phyloP scores from a whole-genome alignment of 2,113 vertebrate species.

The Sinocyclocheilus grahami region DNA sequence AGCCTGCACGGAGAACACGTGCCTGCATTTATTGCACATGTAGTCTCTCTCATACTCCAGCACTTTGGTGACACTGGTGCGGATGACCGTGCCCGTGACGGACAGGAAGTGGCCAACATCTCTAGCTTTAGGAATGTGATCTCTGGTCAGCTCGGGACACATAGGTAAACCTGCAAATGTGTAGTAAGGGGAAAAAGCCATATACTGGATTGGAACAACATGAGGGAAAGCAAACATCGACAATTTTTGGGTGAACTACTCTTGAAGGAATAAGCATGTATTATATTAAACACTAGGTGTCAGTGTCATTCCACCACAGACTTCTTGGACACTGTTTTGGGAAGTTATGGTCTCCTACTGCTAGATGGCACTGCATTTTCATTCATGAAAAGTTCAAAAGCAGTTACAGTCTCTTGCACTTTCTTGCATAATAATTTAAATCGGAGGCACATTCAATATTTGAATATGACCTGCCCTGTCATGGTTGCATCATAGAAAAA shows the following conservation, averaged over 20 bases:
- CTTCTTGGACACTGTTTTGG: not conserved
- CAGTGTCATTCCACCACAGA: not conserved
- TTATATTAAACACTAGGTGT: not conserved
- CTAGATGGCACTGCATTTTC: conserved; percentile 34
- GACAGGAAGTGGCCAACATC: conserved; percentile 93
- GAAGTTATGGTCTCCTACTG: not conserved
- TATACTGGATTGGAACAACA: too few species aligned
- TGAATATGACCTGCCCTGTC: not conserved
- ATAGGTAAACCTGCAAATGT: conserved; percentile 83
- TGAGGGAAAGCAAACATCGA: too few species aligned
- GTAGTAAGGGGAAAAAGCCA: not conserved
- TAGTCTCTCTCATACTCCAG: conserved; percentile 91
- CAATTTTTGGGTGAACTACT: too few species aligned
- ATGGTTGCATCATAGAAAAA: conserved; percentile 17
- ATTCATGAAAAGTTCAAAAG: not conserved
- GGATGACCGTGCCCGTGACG: conserved; percentile 92
- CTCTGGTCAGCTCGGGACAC: conserved; percentile 92
- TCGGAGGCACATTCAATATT: not conserved
- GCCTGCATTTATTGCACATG: conserved; percentile 89
- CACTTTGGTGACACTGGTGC: conserved; percentile 87
- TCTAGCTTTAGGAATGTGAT: conserved; percentile 88
- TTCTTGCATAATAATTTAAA: conserved; percentile 15
- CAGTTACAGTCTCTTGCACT: conserved; percentile 1
- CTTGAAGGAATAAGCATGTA: too few species aligned
- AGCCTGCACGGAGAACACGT: conserved; percentile 80